Base-by-base conservation (phyloP, 2,797 vertebrate species). In the Syngnathus rostellatus region DNA sequence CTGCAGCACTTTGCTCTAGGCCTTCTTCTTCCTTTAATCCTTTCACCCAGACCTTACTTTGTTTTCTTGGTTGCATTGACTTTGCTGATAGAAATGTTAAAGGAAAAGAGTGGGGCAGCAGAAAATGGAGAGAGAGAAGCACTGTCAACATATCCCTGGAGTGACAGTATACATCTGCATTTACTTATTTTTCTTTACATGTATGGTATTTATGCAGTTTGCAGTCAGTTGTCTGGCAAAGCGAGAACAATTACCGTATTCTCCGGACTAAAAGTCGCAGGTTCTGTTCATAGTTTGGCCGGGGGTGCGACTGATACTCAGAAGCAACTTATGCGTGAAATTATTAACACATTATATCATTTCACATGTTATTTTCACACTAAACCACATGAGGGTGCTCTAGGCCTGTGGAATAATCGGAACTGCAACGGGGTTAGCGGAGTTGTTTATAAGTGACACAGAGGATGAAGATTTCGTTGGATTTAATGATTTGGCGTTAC, bases 1-100 rank as follows among this genome's bases (percentile, higher is more conserved):
- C 63, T 74, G 78, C 85, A 85, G 82, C 75, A 23, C 77, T 81
- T 72, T 72, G 83, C 83, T 81, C 59, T 62, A 68, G 79, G 82
- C 76, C 71, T 46, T 72, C 66, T 62, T 70, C 70, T 74, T 68
- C 50, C 59, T 71, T 72, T 83, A 79, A 84, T 84, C 76, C 82
- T 69, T 72, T 73, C 69, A 69, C 71, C 63, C 66, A 62, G 71
- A 73, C 74, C 67, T 70, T 68, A 72, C 75, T 83, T 85, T 84
- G 76, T 82, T 81, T 75, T 65, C 70, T 65, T 55, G 58, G 72
- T 57, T 75, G 67, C 77, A 71, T 63, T 77, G 78, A 80, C 80
- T 85, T 81, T 78, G 72, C 70, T 70, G 80, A 80, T 80, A 70
- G 74, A 79, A 70, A 81, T 41, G 41, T 62, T 43, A 16, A 45